Evolutionary conservation across 2,888 invertebrate genomes (phyloP), one percentile per base, ranked within the genome.

Genomic region (Diarsia rubi): DNA sequence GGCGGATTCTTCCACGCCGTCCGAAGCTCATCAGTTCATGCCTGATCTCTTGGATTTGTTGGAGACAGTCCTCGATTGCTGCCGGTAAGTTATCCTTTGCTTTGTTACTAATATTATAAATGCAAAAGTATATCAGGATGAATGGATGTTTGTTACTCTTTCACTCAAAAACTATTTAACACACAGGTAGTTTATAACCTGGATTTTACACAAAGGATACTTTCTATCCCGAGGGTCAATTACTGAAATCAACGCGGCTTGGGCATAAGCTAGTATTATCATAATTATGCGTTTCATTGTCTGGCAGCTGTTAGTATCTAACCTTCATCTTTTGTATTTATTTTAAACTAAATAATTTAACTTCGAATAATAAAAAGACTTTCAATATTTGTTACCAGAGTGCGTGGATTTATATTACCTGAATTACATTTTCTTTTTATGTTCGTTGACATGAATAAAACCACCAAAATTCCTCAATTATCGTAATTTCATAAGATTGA

Each of bases 11-110:
- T 89, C 96, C 0, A 91, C 93, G 16, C 91, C 94, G 0, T 86
- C 93, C 0, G 97, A 97, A 70, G 97, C 97, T 0, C 97, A 97
- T 72, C 97, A 98, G 82, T 97, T 98, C 85, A 94, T 97, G 91
- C 98, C 97, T 0, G 98, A 97, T 90, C 97, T 98, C 72, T 94
- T 97, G 82, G 97, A 97, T 82, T 94, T 98, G 67, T 96, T 98
- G 52, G 98, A 98, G 88, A 97, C 97, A 0, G 95, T 98, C 21
- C 91, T 98, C 16, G 97, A 97, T 65, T 97, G 97, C 82, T 97
- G 97, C 82, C 96, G 97, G 96, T 97, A 83, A 91, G 91, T 90
- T 60, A 11, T 31, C 44, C n/a, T 0, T 6, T 21, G 4, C 2
- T 12, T 16, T 27, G 24, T 37, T 37, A 37, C 31, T 31, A 31